phyloP scores from a whole-genome alignment of 2,113 vertebrate genomes.

The Sinosuthora webbiana region DNA sequence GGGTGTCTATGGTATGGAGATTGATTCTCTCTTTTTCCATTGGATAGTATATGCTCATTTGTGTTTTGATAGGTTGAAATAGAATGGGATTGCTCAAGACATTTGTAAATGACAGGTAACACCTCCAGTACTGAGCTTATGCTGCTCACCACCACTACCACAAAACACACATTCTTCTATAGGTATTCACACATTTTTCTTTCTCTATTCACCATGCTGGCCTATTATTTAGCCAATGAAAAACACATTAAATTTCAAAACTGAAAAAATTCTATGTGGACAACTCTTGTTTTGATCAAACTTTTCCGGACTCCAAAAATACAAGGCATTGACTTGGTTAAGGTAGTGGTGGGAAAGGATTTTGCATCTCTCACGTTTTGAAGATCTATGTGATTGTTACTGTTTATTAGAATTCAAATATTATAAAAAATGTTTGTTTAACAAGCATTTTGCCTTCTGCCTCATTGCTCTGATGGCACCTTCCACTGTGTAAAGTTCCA shows the following conservation, averaged over 20 bases:
- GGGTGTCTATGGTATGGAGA: fast-evolving
- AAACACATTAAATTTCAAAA: neutral
- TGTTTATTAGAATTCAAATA: neutral
- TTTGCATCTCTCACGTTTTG: neutral
- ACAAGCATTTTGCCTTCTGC: neutral
- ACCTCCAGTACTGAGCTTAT: neutral
- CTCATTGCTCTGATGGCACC: neutral
- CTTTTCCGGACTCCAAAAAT: neutral
- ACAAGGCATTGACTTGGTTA: neutral
- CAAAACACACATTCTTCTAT: neutral
- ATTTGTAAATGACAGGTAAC: neutral
- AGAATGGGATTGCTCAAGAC: neutral
- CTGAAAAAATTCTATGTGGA: neutral
- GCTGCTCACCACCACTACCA: neutral
- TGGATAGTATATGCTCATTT: neutral
- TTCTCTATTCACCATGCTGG: neutral
- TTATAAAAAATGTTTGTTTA: neutral
- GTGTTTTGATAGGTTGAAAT: neutral
- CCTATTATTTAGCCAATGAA: neutral
- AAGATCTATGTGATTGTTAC: neutral
- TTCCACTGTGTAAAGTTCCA: neutral
- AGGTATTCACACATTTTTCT: neutral
- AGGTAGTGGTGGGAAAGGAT: neutral
- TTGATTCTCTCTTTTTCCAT: neutral
- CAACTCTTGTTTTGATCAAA: neutral